Conservation (phyloP, 2,888 invertebrate genomes). For the Alcis repandata region DNA sequence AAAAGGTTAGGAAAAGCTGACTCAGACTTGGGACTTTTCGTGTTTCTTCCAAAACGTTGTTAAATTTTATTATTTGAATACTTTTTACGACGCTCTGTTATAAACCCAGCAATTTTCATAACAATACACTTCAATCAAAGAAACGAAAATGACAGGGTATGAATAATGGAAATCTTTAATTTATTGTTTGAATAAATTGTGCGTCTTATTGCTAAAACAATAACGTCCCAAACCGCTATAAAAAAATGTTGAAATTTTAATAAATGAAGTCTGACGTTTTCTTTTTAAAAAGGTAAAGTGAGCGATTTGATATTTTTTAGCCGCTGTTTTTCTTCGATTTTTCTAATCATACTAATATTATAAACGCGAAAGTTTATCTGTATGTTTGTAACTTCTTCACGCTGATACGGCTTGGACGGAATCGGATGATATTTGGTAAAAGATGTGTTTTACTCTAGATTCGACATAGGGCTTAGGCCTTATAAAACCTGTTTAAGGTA, state of each 20-base stretch:
- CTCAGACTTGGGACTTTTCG: neutral
- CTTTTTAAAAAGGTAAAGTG: neutral
- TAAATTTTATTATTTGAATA: slow-evolving; percentile 16
- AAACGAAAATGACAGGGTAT: slow-evolving; percentile 44
- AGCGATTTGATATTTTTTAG: slow-evolving; percentile 3
- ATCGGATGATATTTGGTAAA: no score
- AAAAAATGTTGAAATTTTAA: slow-evolving; percentile 14
- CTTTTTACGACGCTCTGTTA: slow-evolving; percentile 27
- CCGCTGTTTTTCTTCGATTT: neutral
- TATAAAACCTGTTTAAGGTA: no score
- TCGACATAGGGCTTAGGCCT: no score
- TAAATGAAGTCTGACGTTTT: slow-evolving; percentile 10
- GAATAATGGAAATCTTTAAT: slow-evolving; percentile 46
- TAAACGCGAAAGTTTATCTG: no score
- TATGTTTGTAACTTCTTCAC: no score
- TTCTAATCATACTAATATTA: no score
- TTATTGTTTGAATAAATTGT: slow-evolving; percentile 46
- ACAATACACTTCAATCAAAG: slow-evolving; percentile 48
- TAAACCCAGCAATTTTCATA: slow-evolving; percentile 43
- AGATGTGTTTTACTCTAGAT: no score
- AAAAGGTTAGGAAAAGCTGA: neutral
- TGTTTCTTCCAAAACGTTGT: slow-evolving; percentile 14
- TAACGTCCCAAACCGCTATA: slow-evolving; percentile 20
- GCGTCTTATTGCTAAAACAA: slow-evolving; percentile 34
- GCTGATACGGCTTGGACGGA: no score